Evolutionary conservation across 2,113 vertebrate species (phyloP), one percentile per base, ranked within the genome.

Genomic region (Melanerpes formicivorus): DNA sequence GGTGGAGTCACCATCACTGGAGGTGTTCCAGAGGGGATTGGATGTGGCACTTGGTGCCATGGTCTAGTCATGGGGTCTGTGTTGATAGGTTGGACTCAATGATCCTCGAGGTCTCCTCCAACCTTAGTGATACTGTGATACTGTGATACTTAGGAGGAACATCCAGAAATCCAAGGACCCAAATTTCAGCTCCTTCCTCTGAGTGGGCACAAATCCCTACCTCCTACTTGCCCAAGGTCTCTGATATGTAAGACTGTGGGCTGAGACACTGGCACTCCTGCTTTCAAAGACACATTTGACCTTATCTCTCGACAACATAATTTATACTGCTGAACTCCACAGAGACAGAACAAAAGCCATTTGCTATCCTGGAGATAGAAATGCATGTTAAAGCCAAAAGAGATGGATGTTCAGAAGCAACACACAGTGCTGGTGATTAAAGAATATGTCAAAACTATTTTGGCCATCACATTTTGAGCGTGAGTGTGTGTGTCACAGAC

Each of bases 381-480:
- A 73, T 76, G 3, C 70, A 90, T 79, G 76, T 84, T 81, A 59
- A 89, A 82, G 46, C 40, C 46, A 82, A 56, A 94, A 76, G 56
- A 87, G 27, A 66, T n/a, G 27, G 17, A 89, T 93, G 85, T 80
- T 84, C 73, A 82, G 44, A 87, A 84, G 59, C 40, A 88, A 73
- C 42, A 76, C 29, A 40, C 42, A 42, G 42, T 92, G 60, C 13
- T 59, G 82, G 80, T 87, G n/a, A 87, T 76, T 87, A 87, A 76
- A 84, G 18, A 88, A 29, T 79, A 50, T 70, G 79, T 87, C 44
- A 84, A 50, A 78, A 67, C 69, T 72, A 88, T 78, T 94, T 94
- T 84, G 44, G 32, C 34, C 73, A 54, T 34, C 37, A 32, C 22
- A 42, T 52, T 60, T 26, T 29, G 64, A 62, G 42, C 22, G 7